Evolutionary conservation across 2,797 vertebrate species (phyloP).

Genomic region (Meriones psammophilus): DNA sequence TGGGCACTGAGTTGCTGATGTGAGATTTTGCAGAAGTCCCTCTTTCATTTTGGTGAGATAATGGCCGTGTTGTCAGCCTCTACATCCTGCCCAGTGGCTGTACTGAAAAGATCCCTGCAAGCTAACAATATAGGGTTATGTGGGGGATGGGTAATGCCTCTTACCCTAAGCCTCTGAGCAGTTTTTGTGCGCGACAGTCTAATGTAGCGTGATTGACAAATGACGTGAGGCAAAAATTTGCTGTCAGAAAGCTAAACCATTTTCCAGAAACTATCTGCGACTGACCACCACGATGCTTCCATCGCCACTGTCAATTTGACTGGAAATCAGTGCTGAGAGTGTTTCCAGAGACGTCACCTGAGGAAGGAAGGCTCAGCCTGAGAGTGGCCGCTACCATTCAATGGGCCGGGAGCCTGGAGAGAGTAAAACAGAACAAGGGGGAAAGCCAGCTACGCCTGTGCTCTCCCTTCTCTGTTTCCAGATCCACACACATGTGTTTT

Average conservation of each 20-base stretch:
- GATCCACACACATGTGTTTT: neutral
- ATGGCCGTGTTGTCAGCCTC: neutral
- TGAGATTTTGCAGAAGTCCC: neutral
- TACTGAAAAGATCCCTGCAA: neutral
- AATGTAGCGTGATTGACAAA: neutral
- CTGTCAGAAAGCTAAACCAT: neutral
- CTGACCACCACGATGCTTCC: neutral
- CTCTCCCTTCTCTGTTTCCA: neutral
- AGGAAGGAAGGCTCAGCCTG: neutral
- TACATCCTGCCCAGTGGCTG: neutral
- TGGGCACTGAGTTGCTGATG: neutral
- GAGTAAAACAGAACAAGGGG: neutral
- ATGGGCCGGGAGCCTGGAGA: neutral
- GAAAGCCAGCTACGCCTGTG: neutral
- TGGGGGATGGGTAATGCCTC: neutral
- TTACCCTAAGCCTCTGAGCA: neutral
- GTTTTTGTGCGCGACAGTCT: neutral
- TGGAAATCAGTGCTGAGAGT: neutral
- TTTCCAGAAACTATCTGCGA: neutral
- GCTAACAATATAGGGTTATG: neutral
- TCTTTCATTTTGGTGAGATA: neutral
- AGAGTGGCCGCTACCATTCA: neutral
- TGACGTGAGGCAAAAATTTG: neutral
- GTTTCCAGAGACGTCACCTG: neutral
- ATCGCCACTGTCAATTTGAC: neutral